phyloP scores from a whole-genome alignment of 64 coral and sea anemone genomes.

The Acropora tenuis region DNA sequence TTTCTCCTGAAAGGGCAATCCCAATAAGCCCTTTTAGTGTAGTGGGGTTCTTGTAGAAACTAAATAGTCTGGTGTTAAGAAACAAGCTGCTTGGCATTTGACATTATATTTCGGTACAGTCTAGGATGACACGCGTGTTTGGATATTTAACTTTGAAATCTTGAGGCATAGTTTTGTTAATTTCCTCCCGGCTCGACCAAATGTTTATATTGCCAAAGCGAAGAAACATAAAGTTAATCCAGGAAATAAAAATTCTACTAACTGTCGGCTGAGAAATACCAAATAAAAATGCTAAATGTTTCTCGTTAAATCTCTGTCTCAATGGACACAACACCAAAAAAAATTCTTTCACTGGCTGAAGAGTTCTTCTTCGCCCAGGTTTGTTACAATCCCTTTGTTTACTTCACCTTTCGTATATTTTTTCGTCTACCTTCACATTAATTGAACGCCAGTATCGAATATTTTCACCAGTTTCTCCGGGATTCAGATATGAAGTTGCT shows the following conservation, averaged over 20 bases:
- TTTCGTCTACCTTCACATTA: too few relatives aligned
- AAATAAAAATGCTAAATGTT: background rate
- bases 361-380: background rate
- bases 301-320: background rate
- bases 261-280: background rate
- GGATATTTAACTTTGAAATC: slow-evolving; percentile 13
- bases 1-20: background rate
- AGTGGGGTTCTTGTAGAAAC: background rate
- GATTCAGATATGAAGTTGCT: too few relatives aligned
- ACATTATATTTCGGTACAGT: background rate
- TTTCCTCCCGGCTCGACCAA: background rate
- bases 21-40: too few relatives aligned
- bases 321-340: background rate
- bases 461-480: too few relatives aligned
- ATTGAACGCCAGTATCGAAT: too few relatives aligned
- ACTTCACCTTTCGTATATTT: too few relatives aligned
- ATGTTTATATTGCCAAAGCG: background rate
- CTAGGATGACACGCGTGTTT: background rate
- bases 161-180: background rate
- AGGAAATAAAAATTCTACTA: background rate
- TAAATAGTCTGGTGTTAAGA: background rate
- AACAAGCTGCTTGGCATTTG: background rate
- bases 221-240: background rate
- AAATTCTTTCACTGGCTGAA: background rate
- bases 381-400: too few relatives aligned